Conservation (phyloP, 2,888 invertebrate species). For the Drosophila subsilvestris region DNA sequence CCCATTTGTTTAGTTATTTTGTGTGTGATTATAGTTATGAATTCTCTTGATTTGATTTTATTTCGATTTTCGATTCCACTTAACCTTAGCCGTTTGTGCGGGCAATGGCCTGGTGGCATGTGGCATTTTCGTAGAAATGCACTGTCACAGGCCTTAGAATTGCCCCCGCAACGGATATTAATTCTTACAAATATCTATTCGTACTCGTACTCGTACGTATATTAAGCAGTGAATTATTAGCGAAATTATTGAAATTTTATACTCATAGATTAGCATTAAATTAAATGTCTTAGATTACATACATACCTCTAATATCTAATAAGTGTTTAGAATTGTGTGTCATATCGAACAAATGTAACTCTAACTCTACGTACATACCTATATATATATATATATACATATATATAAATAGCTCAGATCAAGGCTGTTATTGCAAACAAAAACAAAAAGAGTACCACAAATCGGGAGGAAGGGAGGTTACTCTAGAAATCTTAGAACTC, state of each 20-base stretch:
- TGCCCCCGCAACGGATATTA: conserved; percentile 27
- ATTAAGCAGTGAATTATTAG: conserved; percentile 20
- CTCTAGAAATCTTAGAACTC: conserved; percentile 44
- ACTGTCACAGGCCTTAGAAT: conserved; percentile 46
- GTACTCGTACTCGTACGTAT: neutral
- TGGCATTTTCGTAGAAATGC: conserved; percentile 59
- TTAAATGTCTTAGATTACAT: conserved; percentile 70
- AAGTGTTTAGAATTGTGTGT: conserved; percentile 58
- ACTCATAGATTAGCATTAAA: conserved; percentile 61
- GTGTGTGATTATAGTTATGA: conserved; percentile 31
- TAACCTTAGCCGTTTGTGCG: conserved; percentile 43
- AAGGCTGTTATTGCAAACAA: conserved; percentile 57
- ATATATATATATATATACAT: neutral
- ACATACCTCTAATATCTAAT: conserved; percentile 33
- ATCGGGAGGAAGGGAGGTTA: conserved; percentile 14
- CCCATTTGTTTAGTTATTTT: conserved; percentile 37
- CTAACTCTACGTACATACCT: conserved; percentile 22
- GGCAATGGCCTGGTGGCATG: conserved; percentile 43
- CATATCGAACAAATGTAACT: conserved; percentile 56
- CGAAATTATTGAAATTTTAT: conserved; percentile 49
- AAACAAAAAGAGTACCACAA: conserved; percentile 30
- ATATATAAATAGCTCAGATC: conserved; percentile 44
- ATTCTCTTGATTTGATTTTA: conserved; percentile 44
- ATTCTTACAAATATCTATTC: conserved; percentile 19
- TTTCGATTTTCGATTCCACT: conserved; percentile 34